Evolutionary conservation across 1,140 invertebrate genomes (phyloP), one percentile per base, ranked within the genome.

Genomic region (Zaprionus camerounensis): DNA sequence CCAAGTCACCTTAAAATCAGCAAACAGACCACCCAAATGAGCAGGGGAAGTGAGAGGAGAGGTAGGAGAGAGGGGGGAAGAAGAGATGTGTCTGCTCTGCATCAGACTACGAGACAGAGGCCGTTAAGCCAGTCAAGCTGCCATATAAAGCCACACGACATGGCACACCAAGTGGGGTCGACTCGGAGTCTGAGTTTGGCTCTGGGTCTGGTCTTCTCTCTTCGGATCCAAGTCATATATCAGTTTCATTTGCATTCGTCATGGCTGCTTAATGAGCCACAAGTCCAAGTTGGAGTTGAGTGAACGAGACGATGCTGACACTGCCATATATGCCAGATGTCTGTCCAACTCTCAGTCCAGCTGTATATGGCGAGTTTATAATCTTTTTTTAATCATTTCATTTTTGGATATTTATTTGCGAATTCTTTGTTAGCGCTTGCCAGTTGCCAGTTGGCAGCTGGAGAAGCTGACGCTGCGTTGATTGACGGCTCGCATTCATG

Each of bases 1-100:
- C 91, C 86, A 87, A 87, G 86, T 87, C 91, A 92, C 83, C 79
- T 90, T 67, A 76, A 85, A 90, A 88, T 88, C 85, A 90, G 84
- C 85, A 78, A 46, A 74, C 55, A 72, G 90, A 85, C 91, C 85
- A 90, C 91, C 82, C 81, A 87, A 82, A 66, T 63, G 72, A 83
- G n/a, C 41, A 57, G 46, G 57, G 74, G 44, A 69, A 49, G 61
- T 31, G 9, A 31, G 65, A 44, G 69, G 61, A 62, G 63, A 57
- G 63, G 58, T 53, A 59, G 44, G 28, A 44, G 55, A 17, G 31
- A 34, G 24, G 24, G 5, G 11, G 71, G 31, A 28, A 28, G 17
- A 20, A 38, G n/a, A 15, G 64, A 26, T 59, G 12, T 15, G 31
- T 31, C n/a, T 49, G 20, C 46, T 24, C 20, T 24, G 46, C 9